Conservation (phyloP, 2,797 vertebrate species). For the Champsocephalus gunnari region DNA sequence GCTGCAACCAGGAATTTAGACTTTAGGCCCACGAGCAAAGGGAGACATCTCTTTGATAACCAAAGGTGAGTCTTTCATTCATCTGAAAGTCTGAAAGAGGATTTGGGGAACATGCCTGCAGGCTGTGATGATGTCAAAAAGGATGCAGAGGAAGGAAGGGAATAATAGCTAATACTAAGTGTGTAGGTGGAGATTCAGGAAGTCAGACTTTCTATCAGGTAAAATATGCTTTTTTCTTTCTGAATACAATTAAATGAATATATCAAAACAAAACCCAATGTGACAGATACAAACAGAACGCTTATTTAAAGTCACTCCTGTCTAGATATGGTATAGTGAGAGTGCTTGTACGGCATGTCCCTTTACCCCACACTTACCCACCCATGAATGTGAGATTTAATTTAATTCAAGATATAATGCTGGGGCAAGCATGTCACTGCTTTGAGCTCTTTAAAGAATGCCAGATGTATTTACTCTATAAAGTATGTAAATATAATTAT, state of each 20-base stretch:
- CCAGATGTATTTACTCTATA: conserved; percentile 49
- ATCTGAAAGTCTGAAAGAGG: not conserved
- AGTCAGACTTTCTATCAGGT: conserved; percentile 13
- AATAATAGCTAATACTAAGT: not conserved
- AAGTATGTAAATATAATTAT: conserved; percentile 58
- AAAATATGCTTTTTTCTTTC: not conserved
- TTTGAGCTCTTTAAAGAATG: conserved; percentile 25
- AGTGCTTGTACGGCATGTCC: conserved; percentile 50
- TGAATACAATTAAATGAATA: not conserved
- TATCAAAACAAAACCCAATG: conserved; percentile 10
- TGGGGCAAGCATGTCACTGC: conserved; percentile 54
- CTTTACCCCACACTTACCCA: conserved; percentile 46
- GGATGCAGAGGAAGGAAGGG: not conserved
- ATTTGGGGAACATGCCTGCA: conserved; percentile 19
- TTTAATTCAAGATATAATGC: conserved; percentile 50
- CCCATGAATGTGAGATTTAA: conserved; percentile 69
- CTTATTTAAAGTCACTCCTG: conserved; percentile 25
- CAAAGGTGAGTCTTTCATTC: not conserved
- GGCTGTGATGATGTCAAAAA: conserved; percentile 14
- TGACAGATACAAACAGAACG: conserved; percentile 2
- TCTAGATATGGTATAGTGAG: conserved; percentile 32
- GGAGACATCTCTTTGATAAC: conserved; percentile 15
- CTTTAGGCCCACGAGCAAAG: conserved; percentile 5
- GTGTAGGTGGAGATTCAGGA: conserved; percentile 12
- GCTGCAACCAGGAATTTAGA: conserved; percentile 36